Percentiles rank a stretch among this genome's conserved stretches.
These are phyloP conservation scores for Seira musarum DNA, from an alignment of 2,888 invertebrate species.

Conservation along the genomic window DNA sequence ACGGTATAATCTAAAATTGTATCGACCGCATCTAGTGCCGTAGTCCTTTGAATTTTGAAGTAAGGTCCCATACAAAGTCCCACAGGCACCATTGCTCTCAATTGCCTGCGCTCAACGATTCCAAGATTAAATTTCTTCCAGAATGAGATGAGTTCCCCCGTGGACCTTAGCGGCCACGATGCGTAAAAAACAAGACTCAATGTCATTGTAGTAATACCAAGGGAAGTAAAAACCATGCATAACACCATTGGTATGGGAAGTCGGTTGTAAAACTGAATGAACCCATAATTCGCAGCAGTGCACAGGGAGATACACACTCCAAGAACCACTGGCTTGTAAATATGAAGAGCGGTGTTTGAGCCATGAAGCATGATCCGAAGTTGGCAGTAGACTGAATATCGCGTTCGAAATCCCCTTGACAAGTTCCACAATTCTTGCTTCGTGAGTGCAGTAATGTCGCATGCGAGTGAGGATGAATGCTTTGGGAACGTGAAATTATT, in stretches of 20 bases:
- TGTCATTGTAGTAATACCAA: not conserved
- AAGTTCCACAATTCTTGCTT: too few relatives aligned
- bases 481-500: too few relatives aligned
- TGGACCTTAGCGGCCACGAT: not conserved
- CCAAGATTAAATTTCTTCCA: not conserved
- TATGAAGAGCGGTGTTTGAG: too few relatives aligned
- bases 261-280: not conserved
- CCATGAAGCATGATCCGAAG: too few relatives aligned
- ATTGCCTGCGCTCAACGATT: not conserved
- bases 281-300: not conserved
- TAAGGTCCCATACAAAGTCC: not conserved
- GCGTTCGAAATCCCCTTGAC: too few relatives aligned
- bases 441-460: too few relatives aligned
- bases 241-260: not conserved
- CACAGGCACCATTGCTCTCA: not conserved
- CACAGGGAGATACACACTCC: too few relatives aligned
- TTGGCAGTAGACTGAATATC: too few relatives aligned
- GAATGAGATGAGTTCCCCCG: not conserved
- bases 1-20: not conserved
- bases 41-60: slow-evolving; percentile 2
- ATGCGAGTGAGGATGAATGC: too few relatives aligned
- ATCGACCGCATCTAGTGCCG: not conserved
- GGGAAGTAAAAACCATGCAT: not conserved
- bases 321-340: too few relatives aligned
- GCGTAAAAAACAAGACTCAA: not conserved